phyloP scores from a whole-genome alignment of 2,797 vertebrate species.

The Poeciliopsis paucimaculata region DNA sequence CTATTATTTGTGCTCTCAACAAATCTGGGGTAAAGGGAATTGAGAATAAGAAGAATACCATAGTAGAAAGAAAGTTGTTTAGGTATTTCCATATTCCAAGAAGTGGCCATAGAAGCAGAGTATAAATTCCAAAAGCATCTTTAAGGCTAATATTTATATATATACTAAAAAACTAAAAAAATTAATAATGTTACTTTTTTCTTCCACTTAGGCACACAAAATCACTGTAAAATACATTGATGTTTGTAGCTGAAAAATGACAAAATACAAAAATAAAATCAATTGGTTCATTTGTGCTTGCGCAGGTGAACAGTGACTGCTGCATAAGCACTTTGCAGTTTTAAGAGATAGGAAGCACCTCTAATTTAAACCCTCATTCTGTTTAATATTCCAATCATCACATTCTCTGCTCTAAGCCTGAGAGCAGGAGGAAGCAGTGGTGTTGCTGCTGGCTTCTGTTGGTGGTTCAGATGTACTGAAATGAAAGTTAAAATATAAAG shows the following conservation, averaged over 20 bases:
- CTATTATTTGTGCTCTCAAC: background rate
- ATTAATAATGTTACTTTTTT: background rate
- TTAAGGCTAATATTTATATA: background rate
- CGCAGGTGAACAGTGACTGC: background rate
- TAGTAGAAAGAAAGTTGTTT: background rate
- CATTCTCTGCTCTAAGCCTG: background rate
- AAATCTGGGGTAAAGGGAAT: background rate
- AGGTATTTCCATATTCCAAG: background rate
- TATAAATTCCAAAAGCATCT: background rate
- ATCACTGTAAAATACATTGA: background rate
- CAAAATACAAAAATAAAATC: background rate
- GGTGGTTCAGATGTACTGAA: background rate
- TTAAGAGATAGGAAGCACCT: background rate
- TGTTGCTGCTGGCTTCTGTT: background rate
- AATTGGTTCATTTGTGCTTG: background rate
- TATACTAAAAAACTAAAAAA: background rate
- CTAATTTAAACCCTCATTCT: conserved; percentile 15
- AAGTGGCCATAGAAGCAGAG: background rate
- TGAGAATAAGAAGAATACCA: background rate
- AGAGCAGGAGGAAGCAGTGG: background rate
- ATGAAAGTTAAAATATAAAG: background rate
- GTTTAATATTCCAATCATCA: conserved; percentile 9
- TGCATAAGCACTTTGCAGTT: background rate
- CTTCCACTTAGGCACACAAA: background rate
- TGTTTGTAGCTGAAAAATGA: background rate